A percentile compares a stretch with the other conserved stretches of the same genome.
phyloP scores from a whole-genome alignment of 2,888 invertebrate species.

The Synanthedon formicaeformis region DNA sequence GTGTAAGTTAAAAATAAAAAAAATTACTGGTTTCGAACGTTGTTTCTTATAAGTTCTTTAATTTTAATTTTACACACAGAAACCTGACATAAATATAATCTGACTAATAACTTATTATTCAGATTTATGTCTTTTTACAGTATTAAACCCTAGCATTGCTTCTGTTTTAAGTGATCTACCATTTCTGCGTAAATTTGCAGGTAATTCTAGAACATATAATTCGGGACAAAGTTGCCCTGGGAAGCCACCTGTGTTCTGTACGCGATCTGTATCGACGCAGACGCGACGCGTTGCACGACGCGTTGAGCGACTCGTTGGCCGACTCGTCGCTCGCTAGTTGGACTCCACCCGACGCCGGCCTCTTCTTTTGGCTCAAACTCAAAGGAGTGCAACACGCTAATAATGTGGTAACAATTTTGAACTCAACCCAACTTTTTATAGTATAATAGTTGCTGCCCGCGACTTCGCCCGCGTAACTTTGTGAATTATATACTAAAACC shows the following conservation, averaged over 20 bases:
- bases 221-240: constrained; percentile 58
- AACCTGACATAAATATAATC: too few relatives aligned
- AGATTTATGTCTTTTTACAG: too few relatives aligned
- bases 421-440: not conserved
- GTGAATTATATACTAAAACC: too few relatives aligned
- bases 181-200: not conserved
- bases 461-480: too few relatives aligned
- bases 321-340: constrained; percentile 68
- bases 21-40: too few relatives aligned
- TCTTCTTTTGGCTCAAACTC: constrained; percentile 84
- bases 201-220: constrained; percentile 4
- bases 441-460: too few relatives aligned
- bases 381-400: constrained; percentile 77
- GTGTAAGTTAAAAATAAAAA: too few relatives aligned
- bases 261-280: constrained; percentile 73
- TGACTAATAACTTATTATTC: too few relatives aligned
- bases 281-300: constrained; percentile 71
- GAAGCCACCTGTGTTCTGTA: constrained; percentile 70
- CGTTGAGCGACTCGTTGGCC: constrained; percentile 47
- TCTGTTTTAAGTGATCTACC: not conserved
- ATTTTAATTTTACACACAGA: too few relatives aligned
- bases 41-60: too few relatives aligned
- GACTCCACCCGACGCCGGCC: constrained; percentile 76
- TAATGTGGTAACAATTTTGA: constrained; percentile 70
- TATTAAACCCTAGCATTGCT: too few relatives aligned